phyloP scores from a whole-genome alignment of 2,888 invertebrate species.

The Acanthosepion lycidas region DNA sequence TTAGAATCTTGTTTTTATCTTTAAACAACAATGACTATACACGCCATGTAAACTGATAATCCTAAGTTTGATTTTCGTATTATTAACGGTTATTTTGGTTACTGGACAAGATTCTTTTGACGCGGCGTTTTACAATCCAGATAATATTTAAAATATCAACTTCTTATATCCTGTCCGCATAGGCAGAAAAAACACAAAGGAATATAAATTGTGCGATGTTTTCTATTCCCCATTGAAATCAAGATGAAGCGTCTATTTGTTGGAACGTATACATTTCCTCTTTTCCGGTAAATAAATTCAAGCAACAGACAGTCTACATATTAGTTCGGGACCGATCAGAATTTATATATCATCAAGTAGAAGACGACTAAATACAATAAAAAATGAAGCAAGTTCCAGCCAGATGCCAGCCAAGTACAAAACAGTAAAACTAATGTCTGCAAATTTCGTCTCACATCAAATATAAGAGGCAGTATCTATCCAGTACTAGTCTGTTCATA shows the following conservation, averaged over 20 bases:
- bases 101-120: no score
- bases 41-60: no score
- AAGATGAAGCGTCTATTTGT: background rate
- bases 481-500: no score
- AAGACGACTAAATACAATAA: background rate
- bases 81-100: no score
- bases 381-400: background rate
- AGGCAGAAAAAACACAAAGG: no score
- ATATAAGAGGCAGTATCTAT: background rate
- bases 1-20: no score
- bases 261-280: background rate
- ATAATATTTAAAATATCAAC: no score
- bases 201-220: no score
- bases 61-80: no score
- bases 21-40: no score
- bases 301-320: constrained; percentile 1
- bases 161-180: no score
- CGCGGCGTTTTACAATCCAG: no score
- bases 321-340: background rate
- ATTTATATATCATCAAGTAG: background rate
- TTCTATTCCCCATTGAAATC: background rate
- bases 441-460: background rate
- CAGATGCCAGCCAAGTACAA: background rate
- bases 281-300: background rate
- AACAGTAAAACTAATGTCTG: background rate